Evolutionary conservation across 2,113 vertebrate species (phyloP).

Genomic region (Eulacestoma nigropectus): DNA sequence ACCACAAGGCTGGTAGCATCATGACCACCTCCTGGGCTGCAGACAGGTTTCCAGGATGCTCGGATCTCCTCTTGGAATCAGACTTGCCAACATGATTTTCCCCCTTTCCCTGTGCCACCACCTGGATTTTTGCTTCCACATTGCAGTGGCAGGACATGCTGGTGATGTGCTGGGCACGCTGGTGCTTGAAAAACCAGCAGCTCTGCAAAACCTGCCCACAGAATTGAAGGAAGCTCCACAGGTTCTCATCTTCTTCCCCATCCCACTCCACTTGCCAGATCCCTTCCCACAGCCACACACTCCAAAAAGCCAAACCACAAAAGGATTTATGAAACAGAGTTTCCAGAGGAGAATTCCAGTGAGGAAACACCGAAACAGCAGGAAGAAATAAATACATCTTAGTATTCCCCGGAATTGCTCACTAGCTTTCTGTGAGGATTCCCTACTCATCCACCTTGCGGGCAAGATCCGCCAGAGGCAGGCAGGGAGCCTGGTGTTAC

Average conservation of each 20-base stretch:
- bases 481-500: neutral
- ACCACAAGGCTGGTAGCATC: neutral
- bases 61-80: neutral
- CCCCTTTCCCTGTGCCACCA: neutral
- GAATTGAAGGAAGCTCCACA: neutral
- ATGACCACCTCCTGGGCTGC: accelerated
- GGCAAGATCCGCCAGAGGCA: neutral
- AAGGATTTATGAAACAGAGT: neutral
- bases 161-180: accelerated
- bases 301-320: neutral
- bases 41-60: neutral
- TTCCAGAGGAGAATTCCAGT: neutral
- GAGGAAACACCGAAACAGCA: neutral
- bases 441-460: neutral
- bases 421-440: neutral
- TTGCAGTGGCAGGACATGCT: neutral
- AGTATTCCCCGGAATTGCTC: neutral
- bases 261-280: neutral
- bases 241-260: neutral
- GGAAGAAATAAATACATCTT: neutral
- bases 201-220: neutral
- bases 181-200: neutral
- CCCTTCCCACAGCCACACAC: neutral
- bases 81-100: neutral
- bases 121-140: neutral